Conservation (phyloP, 2,797 vertebrate species). For the Bryconaethiops microstoma region DNA sequence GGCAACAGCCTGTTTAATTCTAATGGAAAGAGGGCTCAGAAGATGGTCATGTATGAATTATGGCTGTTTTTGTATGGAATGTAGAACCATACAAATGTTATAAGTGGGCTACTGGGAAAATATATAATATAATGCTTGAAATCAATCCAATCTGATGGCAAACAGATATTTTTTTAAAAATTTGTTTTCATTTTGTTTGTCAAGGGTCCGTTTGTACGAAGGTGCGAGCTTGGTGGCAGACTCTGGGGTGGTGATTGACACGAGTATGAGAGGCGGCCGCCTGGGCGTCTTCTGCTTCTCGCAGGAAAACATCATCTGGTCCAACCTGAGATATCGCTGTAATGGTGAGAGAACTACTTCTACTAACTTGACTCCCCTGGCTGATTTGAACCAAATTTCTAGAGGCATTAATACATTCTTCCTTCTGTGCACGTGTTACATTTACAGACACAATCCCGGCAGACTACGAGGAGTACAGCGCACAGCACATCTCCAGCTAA, state of each 20-base stretch:
- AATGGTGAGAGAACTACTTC: conserved; percentile 83
- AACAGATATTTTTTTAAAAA: not conserved
- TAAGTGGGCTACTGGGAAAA: too few relatives aligned
- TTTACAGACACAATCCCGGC: conserved; percentile 90
- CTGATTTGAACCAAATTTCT: not conserved
- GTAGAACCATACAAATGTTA: too few relatives aligned
- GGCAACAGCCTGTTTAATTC: not conserved
- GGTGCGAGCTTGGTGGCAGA: conserved; percentile 92
- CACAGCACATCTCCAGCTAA: conserved; percentile 66
- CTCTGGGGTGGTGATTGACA: conserved; percentile 91
- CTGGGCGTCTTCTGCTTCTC: conserved; percentile 99
- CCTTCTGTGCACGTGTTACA: conserved; percentile 37
- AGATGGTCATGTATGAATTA: too few relatives aligned
- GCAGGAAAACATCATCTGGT: conserved; percentile 99
- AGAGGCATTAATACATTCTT: conserved; percentile 16
- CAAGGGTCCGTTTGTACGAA: conserved; percentile 92
- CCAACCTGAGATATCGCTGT: conserved; percentile 96
- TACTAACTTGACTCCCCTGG: not conserved
- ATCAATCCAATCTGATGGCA: not conserved
- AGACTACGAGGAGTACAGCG: conserved; percentile 85
- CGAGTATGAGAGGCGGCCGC: conserved; percentile 95
- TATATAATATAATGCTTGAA: not conserved
- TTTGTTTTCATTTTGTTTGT: conserved; percentile 15
- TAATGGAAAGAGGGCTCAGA: too few relatives aligned
- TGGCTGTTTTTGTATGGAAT: too few relatives aligned